phyloP scores from a whole-genome alignment of 2,113 vertebrate genomes.

The Lathamus discolor region DNA sequence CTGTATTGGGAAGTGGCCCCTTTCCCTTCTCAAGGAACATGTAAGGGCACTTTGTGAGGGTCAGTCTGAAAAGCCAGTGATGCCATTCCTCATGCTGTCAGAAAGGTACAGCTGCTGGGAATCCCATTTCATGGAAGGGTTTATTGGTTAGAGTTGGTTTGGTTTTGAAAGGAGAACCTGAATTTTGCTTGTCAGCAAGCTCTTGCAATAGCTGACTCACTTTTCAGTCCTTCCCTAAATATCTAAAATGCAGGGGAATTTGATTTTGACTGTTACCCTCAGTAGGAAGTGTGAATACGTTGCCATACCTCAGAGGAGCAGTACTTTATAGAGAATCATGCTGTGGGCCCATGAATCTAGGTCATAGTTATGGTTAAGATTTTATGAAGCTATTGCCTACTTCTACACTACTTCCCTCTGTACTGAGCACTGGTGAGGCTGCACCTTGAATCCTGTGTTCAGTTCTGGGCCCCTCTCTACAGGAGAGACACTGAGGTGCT shows the following conservation, averaged over 20 bases:
- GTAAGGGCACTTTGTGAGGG: not conserved
- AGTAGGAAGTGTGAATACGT: not conserved
- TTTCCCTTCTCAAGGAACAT: not conserved
- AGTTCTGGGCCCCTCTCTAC: not conserved
- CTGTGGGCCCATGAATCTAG: not conserved
- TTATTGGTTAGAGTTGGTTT: not conserved
- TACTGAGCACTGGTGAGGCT: not conserved
- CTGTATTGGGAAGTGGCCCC: rapidly evolving
- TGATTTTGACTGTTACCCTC: not conserved
- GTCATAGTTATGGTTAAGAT: not conserved
- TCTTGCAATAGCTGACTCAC: not conserved
- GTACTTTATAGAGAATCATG: not conserved
- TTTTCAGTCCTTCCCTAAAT: not conserved
- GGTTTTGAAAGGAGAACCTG: not conserved
- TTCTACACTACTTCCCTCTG: not conserved
- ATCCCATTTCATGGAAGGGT: not conserved
- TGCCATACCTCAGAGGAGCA: not conserved
- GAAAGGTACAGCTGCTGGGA: not conserved
- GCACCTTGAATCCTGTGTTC: not conserved
- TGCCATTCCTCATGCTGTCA: not conserved
- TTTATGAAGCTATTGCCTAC: not conserved
- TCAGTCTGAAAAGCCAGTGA: not conserved
- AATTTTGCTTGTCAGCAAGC: not conserved
- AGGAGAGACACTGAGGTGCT: not conserved
- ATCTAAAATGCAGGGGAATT: not conserved